Base-by-base conservation (phyloP, 2,888 invertebrate species). In the Steromphala cineraria region DNA sequence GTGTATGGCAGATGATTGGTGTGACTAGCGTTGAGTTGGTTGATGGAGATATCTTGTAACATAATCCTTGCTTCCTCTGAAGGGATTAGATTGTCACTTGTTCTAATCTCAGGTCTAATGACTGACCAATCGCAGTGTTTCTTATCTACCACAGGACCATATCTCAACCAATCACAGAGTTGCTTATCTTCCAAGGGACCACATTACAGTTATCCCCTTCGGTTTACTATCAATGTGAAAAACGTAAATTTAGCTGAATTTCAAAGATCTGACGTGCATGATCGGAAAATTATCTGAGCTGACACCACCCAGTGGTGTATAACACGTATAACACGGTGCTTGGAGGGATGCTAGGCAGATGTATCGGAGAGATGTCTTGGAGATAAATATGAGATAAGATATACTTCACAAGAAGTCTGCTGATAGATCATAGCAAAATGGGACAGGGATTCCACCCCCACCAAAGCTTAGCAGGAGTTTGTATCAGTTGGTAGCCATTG, bases 11-110 rank as follows among this genome's bases (percentile, higher is more conserved):
- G 46, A 46, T 36, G 71, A 71, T 71, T n/a, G 71, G 28, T 8
- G 8, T 17, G 40, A 36, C 40, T n/a, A 36, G 71, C 10, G 40
- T 71, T 36, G 36, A 71, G 71, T 71, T 71, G 28, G 40, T 71
- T 71, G 71, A 71, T 71, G 71, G 24, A 71, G 36, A 71, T 71
- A 71, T 71, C 71, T 13, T 71, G 71, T 71, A 71, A 71, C 71
- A 71, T 36, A 36, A 71, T 71, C 36, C 71, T 19, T n/a, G 40
- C 40, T 71, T 71, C 71, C 71, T 71, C 71, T 36, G n/a, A 36
- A 36, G n/a, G 71, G 71, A 71, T 71, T 36, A 71, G 71, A 71
- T 71, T 71, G 71, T 71, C 71, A 71, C 71, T 71, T 71, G 71
- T 71, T 71, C 71, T 71, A 36, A 71, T 71, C 71, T 13, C 8